Conservation (phyloP, 2,797 vertebrate species). For the Coreius guichenoti region DNA sequence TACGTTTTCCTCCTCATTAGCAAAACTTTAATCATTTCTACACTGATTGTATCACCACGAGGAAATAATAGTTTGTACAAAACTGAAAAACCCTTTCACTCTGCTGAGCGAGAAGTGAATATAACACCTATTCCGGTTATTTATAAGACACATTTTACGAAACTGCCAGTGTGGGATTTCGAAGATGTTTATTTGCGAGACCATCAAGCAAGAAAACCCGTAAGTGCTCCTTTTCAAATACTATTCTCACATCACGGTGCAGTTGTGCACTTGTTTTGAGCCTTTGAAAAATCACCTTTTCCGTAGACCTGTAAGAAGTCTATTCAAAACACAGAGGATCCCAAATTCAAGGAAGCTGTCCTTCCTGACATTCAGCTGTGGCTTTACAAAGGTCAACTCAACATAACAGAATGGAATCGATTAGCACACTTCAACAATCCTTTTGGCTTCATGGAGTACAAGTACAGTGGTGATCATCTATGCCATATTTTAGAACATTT, state of each 20-base stretch:
- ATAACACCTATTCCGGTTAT: slow-evolving; percentile 66
- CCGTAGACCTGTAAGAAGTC: slow-evolving; percentile 81
- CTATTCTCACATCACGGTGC: background rate
- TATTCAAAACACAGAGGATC: slow-evolving; percentile 74
- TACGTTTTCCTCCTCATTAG: background rate
- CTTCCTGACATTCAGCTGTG: slow-evolving; percentile 83
- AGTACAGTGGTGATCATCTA: slow-evolving; percentile 73
- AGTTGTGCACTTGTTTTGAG: background rate
- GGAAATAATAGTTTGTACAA: background rate
- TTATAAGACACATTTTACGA: slow-evolving; percentile 49
- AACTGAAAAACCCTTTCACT: background rate
- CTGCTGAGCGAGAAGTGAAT: background rate
- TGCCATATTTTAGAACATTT: background rate
- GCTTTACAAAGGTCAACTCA: slow-evolving; percentile 79
- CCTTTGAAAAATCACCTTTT: background rate
- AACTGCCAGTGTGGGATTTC: slow-evolving; percentile 74
- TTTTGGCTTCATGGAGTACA: slow-evolving; percentile 88
- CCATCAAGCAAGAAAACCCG: slow-evolving; percentile 53
- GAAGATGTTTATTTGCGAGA: slow-evolving; percentile 72
- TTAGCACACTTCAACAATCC: slow-evolving; percentile 87
- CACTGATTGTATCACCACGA: background rate
- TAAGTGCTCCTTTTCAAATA: slow-evolving; percentile 54
- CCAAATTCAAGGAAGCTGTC: slow-evolving; percentile 76
- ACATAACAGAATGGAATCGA: slow-evolving; percentile 82
- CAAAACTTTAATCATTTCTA: background rate